Evolutionary conservation across 2,113 vertebrate genomes (phyloP).

Genomic region (Pelecanus crispus): DNA sequence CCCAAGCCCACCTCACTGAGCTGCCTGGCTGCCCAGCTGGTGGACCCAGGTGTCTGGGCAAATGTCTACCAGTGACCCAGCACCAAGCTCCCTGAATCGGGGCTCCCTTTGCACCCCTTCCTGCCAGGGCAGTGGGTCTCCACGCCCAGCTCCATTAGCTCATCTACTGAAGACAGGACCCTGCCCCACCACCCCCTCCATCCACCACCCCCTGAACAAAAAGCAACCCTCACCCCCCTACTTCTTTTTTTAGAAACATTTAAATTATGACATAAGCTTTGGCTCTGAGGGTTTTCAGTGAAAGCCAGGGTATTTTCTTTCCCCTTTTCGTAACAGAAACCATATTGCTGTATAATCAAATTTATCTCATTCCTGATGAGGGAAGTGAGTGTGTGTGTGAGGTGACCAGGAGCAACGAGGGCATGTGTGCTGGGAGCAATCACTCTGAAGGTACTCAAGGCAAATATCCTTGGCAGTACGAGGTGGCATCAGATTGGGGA

Average conservation of each 20-base stretch:
- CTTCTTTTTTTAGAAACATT: neutral
- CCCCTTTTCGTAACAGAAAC: neutral
- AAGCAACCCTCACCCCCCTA: neutral
- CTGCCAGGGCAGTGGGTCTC: neutral
- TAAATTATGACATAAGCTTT: slow-evolving; percentile 37
- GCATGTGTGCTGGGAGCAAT: neutral
- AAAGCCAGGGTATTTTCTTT: slow-evolving; percentile 18
- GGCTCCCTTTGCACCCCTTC: neutral
- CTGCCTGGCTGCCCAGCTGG: neutral
- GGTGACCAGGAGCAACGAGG: neutral
- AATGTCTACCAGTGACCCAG: neutral
- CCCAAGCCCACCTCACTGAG: neutral
- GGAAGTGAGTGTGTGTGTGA: neutral
- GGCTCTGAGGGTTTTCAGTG: neutral
- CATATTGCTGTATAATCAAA: slow-evolving; percentile 33
- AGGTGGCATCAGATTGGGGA: neutral
- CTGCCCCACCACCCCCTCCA: accelerated
- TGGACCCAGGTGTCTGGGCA: neutral
- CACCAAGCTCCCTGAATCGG: accelerated
- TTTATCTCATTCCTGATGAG: neutral
- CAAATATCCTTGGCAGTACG: neutral
- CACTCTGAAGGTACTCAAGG: neutral
- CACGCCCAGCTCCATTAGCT: neutral
- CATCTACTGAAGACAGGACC: neutral
- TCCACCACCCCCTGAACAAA: neutral